Evolutionary conservation across 2,113 vertebrate species (phyloP).

Genomic region (Cynopterus brachyotis): DNA sequence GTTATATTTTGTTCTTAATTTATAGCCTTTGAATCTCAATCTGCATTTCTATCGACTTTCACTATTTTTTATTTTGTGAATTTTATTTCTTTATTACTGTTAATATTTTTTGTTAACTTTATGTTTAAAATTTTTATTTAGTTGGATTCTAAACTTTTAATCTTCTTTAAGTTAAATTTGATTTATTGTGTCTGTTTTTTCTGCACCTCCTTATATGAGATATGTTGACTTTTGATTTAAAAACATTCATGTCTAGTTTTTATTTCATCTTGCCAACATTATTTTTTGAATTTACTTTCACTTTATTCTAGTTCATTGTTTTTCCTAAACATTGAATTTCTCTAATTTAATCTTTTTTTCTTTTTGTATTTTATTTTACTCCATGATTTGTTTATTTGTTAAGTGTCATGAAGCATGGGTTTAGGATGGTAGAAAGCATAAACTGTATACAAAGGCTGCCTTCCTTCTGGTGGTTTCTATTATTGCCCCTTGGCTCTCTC

Average conservation of each 20-base stretch:
- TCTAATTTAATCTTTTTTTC: not conserved
- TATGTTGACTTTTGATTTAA: not conserved
- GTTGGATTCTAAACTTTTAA: not conserved
- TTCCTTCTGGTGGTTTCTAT: not conserved
- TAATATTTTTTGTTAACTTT: conserved; percentile 15
- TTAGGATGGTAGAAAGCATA: not conserved
- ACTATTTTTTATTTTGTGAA: not conserved
- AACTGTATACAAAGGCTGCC: not conserved
- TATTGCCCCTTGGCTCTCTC: not conserved
- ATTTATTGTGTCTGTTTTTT: not conserved
- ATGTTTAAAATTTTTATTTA: not conserved
- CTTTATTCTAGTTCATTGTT: not conserved
- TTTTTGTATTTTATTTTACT: conserved; percentile 10
- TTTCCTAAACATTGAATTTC: not conserved
- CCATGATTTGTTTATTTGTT: not conserved
- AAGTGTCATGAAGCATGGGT: not conserved
- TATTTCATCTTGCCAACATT: not conserved
- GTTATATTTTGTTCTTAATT: not conserved
- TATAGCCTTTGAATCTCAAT: not conserved
- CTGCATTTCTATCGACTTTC: not conserved
- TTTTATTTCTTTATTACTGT: not conserved
- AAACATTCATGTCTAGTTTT: not conserved
- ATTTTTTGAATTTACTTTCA: not conserved
- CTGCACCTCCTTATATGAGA: conserved; percentile 11
- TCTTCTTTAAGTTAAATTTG: not conserved